Base-by-base conservation (phyloP, 2,113 vertebrate genomes). In the Porphyrio hochstetteri region DNA sequence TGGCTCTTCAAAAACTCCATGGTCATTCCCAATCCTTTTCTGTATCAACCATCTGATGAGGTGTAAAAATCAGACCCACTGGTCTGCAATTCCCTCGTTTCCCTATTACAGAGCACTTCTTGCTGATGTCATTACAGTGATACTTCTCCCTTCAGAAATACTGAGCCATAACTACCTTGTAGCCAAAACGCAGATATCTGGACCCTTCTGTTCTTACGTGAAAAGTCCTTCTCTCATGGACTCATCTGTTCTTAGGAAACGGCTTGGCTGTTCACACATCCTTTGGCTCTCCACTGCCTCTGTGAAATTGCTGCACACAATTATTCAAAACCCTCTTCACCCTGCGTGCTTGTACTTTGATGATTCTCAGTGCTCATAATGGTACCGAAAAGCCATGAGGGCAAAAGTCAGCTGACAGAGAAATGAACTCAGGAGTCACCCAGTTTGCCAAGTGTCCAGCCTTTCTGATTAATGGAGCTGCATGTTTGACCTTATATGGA, bases 141-240 rank as follows among this genome's bases (percentile, higher is more conserved):
- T 12, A 40, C 16, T 40, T 92, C 5, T 90, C 6, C 13, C 1
- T 4, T 67, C 44, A 83, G 59, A 90, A 86, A 55, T 33, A 9
- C 53, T 60, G 25, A 69, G 14, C 21, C 15, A 17, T 44, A 76
- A n/a, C 11, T 27, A 33, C 20, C 12, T 48, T 44, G 24, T 18
- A 36, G 55, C 61, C 53, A 90, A 88, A 94, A 79, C 36, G 24
- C 20, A 64, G 19, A 35, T 44, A 11, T 93, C 44, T 57, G 35
- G 9, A 48, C 16, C 4, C 10, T 44, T 56, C 65, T 48, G 9
- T n/a, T 46, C 27, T 82, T 48, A 33, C 0, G 0, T 6, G 6
- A 56, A 15, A 59, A 70, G 29, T 65, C 27, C 14, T 71, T n/a
- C 38, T 76, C 10, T 38, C 23, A 36, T 28, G 13, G 23, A 31